Evolutionary conservation across 2,888 invertebrate species (phyloP).

Genomic region (Aphidius colemani): DNA sequence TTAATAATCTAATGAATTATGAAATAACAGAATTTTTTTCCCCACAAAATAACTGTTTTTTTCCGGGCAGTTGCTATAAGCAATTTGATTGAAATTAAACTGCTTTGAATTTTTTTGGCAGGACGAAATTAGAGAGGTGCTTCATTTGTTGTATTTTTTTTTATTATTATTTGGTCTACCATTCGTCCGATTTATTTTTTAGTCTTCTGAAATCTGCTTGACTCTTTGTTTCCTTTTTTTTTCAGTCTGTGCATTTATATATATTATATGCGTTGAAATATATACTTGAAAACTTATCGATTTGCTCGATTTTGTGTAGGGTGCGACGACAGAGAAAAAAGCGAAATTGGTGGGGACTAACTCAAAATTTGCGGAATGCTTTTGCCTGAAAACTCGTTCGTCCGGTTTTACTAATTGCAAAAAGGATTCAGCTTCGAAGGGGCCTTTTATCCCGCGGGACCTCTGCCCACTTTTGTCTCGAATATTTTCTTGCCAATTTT

Average conservation of each 20-base stretch:
- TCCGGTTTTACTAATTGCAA: conserved; percentile 60
- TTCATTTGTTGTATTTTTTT: neutral
- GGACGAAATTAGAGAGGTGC: no score
- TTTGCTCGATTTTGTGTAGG: conserved; percentile 51
- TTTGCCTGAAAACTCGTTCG: conserved; percentile 55
- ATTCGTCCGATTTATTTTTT: no score
- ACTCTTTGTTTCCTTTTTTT: no score
- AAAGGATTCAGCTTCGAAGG: conserved; percentile 50
- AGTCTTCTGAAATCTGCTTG: no score
- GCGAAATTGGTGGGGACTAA: neutral
- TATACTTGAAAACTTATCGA: conserved; percentile 36
- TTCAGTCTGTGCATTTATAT: conserved; percentile 31
- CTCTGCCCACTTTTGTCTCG: neutral
- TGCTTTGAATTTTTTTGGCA: no score
- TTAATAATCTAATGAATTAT: no score
- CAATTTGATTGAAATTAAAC: no score
- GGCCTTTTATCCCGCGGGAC: conserved; percentile 23
- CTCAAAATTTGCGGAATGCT: conserved; percentile 59
- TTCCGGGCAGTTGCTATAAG: no score
- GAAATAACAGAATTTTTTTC: no score
- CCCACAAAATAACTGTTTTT: no score
- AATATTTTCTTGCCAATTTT: neutral
- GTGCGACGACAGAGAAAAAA: conserved; percentile 26
- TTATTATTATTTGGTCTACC: no score
- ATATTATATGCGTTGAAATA: conserved; percentile 19